phyloP scores from a whole-genome alignment of 1,140 invertebrate genomes.

The Ylistrum balloti region DNA sequence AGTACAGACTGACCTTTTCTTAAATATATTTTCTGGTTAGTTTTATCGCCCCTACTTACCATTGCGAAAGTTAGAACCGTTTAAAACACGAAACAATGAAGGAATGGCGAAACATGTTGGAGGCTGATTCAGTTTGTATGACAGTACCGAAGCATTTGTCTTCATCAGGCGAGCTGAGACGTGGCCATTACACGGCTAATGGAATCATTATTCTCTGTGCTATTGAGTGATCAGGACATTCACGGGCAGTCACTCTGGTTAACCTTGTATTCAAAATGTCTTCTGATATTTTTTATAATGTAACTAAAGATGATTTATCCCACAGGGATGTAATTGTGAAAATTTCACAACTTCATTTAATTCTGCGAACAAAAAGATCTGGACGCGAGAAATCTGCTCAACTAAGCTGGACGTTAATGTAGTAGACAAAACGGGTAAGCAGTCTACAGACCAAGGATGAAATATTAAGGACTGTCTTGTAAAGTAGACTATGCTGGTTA shows the following conservation, averaged over 20 bases:
- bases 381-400: too few species aligned
- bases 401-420: too few species aligned
- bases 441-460: too few species aligned
- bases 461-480: too few species aligned
- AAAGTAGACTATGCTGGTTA: too few species aligned
- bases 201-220: background rate
- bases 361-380: too few species aligned
- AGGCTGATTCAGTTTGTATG: background rate
- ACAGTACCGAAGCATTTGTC: background rate
- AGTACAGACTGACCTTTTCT: background rate
- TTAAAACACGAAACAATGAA: background rate
- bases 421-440: too few species aligned
- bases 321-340: background rate
- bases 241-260: background rate
- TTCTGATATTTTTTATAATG: background rate
- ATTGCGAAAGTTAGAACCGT: too few species aligned
- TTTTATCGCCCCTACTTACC: background rate
- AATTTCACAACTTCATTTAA: too few species aligned
- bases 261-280: background rate
- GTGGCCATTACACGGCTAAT: background rate
- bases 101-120: background rate
- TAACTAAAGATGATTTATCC: background rate
- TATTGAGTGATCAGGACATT: background rate
- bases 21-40: background rate
- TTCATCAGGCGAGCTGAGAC: background rate